Percentiles rank a stretch among this genome's conserved stretches.
These are phyloP conservation scores for Scaptomyza caliginosa DNA, from an alignment of 2,888 invertebrate genomes.

Conservation along the genomic window DNA sequence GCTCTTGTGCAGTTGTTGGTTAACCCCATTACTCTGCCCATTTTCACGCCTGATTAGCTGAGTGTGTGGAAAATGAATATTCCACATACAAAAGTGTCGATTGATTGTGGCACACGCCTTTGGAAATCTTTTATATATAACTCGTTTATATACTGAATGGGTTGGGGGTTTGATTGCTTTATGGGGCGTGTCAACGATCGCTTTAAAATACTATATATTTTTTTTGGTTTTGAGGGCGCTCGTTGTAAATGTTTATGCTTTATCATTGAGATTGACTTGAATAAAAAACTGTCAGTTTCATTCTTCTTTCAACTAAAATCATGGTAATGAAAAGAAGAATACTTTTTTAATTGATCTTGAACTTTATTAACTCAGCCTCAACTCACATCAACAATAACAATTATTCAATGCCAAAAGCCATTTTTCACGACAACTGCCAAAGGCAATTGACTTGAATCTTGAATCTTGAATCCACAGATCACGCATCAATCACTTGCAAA, in stretches of 20 bases:
- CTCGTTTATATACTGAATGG: neutral
- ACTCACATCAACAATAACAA: neutral
- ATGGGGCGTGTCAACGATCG: conserved; percentile 10
- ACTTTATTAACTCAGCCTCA: neutral
- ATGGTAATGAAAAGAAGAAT: neutral
- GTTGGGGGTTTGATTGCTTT: neutral
- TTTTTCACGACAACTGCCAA: conserved; percentile 12
- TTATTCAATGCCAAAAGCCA: conserved; percentile 22
- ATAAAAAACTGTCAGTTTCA: too few species aligned
- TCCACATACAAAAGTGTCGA: conserved; percentile 53
- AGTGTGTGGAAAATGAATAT: conserved; percentile 63
- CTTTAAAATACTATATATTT: conserved; percentile 6
- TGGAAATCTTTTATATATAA: conserved; percentile 7
- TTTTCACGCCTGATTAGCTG: conserved; percentile 70
- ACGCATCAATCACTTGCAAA: conserved; percentile 45
- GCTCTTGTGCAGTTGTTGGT: conserved; percentile 49
- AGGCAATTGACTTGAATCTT: conserved; percentile 47
- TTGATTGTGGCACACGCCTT: conserved; percentile 64
- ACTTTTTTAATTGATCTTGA: conserved; percentile 11
- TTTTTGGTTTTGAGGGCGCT: neutral
- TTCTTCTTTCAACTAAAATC: too few species aligned
- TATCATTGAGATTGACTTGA: neutral
- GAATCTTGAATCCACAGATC: conserved; percentile 36
- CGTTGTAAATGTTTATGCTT: neutral
- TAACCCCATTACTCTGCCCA: conserved; percentile 31